Evolutionary conservation across 2,113 vertebrate species (phyloP), one percentile per base, ranked within the genome.

Genomic region (Chunga burmeisteri): DNA sequence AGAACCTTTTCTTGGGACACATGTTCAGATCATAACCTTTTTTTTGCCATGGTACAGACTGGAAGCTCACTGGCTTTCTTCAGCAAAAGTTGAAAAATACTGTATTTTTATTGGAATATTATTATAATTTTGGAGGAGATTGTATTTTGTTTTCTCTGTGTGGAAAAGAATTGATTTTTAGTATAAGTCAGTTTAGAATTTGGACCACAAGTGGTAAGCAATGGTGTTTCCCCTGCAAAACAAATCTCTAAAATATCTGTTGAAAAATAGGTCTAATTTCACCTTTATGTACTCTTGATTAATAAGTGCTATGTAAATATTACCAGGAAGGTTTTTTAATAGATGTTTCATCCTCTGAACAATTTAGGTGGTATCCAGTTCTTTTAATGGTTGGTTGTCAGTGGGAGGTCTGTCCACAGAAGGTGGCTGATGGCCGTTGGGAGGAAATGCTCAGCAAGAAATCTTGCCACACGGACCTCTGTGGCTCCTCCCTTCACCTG

Each of bases 241-340:
- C 87, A 92, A 50, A 86, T 84, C 53, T 96, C 80, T 75, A 95
- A 97, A 75, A 65, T 67, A 47, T 44, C 92, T 47, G 78, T 88
- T 91, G 81, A 91, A 96, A 97, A 93, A 86, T 93, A 97, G 87
- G 70, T 92, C 81, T 86, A 65, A 68, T 77, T 86, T 94, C 34
- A 67, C 36, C n/a, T 42, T 16, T 87, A 15, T 59, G 85, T 94
- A 70, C 62, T 56, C 94, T 74, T 94, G 56, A 68, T 59, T 88
- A 82, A 36, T 29, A 88, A 49, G 52, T 93, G 36, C 92, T 47
- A 59, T 82, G 23, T 73, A 77, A 72, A 72, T 78, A 78, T 82
- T 73, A 61, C 30, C 58, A 34, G 34, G 44, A 68, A 50, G 11
- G 12, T 52, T 77, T 86, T 82, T 83, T 20, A 67, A 36, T 62